A percentile compares a stretch with the other conserved stretches of the same genome.
Evolutionary conservation across 2,888 invertebrate genomes (phyloP).

Genomic region (Limnephilus lunatus): DNA sequence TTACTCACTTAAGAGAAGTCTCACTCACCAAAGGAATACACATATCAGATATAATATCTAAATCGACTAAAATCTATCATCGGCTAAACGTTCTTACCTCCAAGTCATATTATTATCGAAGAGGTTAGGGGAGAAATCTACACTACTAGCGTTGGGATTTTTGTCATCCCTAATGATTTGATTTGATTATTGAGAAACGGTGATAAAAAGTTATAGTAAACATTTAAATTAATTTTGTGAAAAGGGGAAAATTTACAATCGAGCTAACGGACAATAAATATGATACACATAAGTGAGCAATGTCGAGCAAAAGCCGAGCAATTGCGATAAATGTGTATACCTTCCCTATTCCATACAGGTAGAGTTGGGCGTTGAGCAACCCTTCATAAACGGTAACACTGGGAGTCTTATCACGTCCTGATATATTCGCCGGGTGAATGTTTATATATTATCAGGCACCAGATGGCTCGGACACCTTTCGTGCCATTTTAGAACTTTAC

Average conservation of each 20-base stretch:
- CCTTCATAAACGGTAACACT: not conserved
- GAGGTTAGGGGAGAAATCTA: not conserved
- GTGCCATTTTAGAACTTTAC: not conserved
- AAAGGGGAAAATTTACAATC: not conserved
- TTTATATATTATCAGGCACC: not conserved
- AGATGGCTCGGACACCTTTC: constrained; percentile 20
- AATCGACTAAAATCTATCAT: too few relatives aligned
- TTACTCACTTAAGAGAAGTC: too few relatives aligned
- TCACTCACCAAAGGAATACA: too few relatives aligned
- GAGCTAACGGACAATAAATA: not conserved
- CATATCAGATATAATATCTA: too few relatives aligned
- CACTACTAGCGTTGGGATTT: not conserved
- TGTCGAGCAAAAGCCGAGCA: not conserved
- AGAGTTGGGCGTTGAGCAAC: not conserved
- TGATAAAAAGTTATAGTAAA: too few relatives aligned
- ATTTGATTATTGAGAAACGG: too few relatives aligned
- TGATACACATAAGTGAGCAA: not conserved
- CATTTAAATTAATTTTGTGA: not conserved
- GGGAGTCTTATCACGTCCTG: constrained; percentile 17
- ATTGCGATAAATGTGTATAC: not conserved
- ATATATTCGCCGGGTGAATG: not conserved
- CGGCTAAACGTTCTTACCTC: too few relatives aligned
- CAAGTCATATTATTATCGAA: not conserved
- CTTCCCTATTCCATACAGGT: not conserved
- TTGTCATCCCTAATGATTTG: too few relatives aligned